These are phyloP conservation scores for Trichosurus vulpecula DNA, from an alignment of 2,797 vertebrate genomes.

Conservation along the genomic window DNA sequence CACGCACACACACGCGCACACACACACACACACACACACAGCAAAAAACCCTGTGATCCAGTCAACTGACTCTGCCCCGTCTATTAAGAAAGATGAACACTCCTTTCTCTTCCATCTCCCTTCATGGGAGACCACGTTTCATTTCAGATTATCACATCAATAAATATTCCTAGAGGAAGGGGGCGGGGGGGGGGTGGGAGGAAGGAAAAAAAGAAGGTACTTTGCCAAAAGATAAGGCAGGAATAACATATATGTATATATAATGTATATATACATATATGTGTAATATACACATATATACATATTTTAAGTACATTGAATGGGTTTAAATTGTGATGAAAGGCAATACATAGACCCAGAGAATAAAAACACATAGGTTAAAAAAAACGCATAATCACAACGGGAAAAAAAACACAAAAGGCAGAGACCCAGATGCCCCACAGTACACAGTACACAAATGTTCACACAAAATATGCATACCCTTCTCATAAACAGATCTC, in stretches of 20 bases:
- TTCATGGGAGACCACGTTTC: slow-evolving; percentile 79
- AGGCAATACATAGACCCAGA: slow-evolving; percentile 54
- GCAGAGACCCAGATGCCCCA: slow-evolving; percentile 18
- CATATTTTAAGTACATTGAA: neutral
- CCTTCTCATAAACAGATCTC: neutral
- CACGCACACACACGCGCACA: neutral
- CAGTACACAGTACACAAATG: neutral
- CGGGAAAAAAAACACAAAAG: slow-evolving; percentile 22
- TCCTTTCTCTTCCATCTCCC: slow-evolving; percentile 74
- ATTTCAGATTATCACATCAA: slow-evolving; percentile 75
- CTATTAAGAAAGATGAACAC: slow-evolving; percentile 80
- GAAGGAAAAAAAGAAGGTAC: slow-evolving; percentile 47
- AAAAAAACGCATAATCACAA: slow-evolving; percentile 61
- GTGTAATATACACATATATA: neutral
- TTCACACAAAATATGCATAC: neutral
- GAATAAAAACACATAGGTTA: slow-evolving; percentile 61
- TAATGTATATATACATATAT: neutral
- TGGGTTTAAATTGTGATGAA: slow-evolving; percentile 34
- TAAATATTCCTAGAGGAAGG: slow-evolving; percentile 73
- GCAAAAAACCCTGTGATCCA: slow-evolving; percentile 74
- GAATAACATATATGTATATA: neutral
- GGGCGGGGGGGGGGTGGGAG: neutral
- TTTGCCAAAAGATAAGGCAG: slow-evolving; percentile 70
- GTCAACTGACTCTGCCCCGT: slow-evolving; percentile 77
- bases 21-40: neutral